phyloP scores from a whole-genome alignment of 2,113 vertebrate genomes.

The Hystrix brachyura region DNA sequence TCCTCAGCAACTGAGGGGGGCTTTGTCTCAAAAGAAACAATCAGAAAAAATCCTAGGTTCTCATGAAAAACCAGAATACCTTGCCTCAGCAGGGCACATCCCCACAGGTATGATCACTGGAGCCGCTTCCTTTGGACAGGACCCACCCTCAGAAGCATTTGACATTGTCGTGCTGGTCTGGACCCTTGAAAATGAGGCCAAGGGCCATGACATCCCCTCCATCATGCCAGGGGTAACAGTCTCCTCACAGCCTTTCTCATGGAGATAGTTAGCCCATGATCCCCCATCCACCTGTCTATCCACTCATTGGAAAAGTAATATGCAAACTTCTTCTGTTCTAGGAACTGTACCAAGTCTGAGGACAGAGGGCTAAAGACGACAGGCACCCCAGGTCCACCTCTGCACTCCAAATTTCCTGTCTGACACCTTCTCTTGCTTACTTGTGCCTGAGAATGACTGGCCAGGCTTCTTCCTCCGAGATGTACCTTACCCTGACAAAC shows the following conservation, averaged over 20 bases:
- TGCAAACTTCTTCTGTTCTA: background rate
- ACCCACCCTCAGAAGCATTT: background rate
- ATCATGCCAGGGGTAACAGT: rapidly evolving
- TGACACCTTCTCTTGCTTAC: background rate
- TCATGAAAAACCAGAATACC: background rate
- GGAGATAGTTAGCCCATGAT: background rate
- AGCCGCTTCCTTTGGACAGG: background rate
- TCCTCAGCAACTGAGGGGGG: background rate
- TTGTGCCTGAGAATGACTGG: background rate
- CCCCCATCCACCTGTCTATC: rapidly evolving
- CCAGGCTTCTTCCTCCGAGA: background rate
- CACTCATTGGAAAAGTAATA: background rate
- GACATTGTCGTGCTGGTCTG: background rate
- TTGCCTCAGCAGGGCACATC: background rate
- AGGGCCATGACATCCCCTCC: background rate
- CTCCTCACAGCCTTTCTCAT: background rate
- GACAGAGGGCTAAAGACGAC: background rate
- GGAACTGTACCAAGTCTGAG: background rate
- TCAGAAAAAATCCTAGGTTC: background rate
- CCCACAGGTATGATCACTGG: background rate
- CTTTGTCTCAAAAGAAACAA: background rate
- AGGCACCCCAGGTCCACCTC: background rate
- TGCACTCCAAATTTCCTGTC: background rate
- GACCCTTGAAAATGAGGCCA: no score
- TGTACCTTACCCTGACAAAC: background rate